Conservation (phyloP, 2,888 invertebrate species). For the Eristalinus sepulchralis region DNA sequence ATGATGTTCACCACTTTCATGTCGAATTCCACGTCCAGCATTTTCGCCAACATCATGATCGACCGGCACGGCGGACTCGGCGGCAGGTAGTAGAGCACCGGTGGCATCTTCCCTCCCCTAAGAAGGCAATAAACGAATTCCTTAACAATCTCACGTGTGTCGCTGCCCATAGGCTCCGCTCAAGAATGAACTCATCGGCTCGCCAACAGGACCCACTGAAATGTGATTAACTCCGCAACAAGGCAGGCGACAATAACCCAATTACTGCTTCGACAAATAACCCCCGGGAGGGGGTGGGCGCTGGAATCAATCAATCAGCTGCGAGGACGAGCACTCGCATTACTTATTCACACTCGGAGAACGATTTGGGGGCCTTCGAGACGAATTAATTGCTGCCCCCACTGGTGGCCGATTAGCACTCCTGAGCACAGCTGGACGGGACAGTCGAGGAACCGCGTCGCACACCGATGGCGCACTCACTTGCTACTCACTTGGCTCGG, state of each 20-base stretch:
- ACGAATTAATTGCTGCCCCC: conserved; percentile 11
- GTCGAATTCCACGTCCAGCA: conserved; percentile 84
- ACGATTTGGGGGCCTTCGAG: conserved; percentile 27
- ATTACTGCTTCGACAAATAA: conserved; percentile 41
- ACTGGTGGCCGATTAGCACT: conserved; percentile 32
- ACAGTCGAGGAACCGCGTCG: conserved; percentile 5
- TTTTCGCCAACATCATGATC: conserved; percentile 83
- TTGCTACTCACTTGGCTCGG: conserved; percentile 79
- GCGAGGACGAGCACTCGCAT: not conserved
- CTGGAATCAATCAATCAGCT: conserved; percentile 50
- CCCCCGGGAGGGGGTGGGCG: not conserved
- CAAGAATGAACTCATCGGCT: conserved; percentile 57
- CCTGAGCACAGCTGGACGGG: conserved; percentile 10
- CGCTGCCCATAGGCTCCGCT: conserved; percentile 73
- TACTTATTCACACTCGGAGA: conserved; percentile 43
- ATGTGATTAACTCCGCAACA: conserved; percentile 1
- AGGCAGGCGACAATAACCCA: conserved; percentile 23
- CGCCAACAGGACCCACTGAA: conserved; percentile 14
- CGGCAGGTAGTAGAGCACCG: conserved; percentile 83
- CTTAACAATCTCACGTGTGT: conserved; percentile 79
- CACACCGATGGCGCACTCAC: conserved; percentile 27
- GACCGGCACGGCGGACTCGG: conserved; percentile 84
- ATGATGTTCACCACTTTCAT: conserved; percentile 83
- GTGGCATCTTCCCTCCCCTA: conserved; percentile 80
- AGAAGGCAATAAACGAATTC: conserved; percentile 80